Percentiles rank a stretch among this genome's conserved stretches.
phyloP scores from a whole-genome alignment of 2,888 invertebrate genomes.

The Chrysolina oricalcia region DNA sequence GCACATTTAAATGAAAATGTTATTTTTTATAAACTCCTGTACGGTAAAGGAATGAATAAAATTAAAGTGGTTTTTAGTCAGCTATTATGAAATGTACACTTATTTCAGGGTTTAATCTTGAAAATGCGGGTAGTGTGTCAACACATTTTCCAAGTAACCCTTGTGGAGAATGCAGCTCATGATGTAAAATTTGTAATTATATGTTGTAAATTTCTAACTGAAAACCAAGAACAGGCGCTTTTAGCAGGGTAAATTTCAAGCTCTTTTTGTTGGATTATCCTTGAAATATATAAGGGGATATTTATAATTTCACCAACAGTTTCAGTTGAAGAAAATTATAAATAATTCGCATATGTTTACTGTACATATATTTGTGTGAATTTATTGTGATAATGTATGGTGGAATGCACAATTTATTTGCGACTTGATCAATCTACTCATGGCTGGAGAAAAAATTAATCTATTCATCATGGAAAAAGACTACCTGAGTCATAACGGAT shows the following conservation, averaged over 20 bases:
- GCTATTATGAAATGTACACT: too few relatives aligned
- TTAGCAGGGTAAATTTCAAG: constrained; percentile 40
- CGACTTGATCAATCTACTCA: too few relatives aligned
- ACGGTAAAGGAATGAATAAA: too few relatives aligned
- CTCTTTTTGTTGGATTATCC: constrained; percentile 15
- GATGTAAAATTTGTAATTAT: background rate
- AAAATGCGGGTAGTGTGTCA: too few relatives aligned
- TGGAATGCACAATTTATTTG: constrained; percentile 45
- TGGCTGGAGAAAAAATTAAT: too few relatives aligned
- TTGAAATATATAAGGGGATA: background rate
- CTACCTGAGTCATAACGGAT: too few relatives aligned
- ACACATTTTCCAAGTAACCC: too few relatives aligned
- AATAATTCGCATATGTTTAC: constrained; percentile 17
- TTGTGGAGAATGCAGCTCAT: background rate
- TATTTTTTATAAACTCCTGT: too few relatives aligned
- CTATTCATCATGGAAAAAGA: too few relatives aligned
- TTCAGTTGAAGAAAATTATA: constrained; percentile 38
- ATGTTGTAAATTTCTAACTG: constrained; percentile 29
- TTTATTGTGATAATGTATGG: constrained; percentile 48
- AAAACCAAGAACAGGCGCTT: constrained; percentile 32
- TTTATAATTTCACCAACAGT: constrained; percentile 23
- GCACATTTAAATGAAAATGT: too few relatives aligned
- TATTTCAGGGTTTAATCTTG: too few relatives aligned
- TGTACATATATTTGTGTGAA: constrained; percentile 53
- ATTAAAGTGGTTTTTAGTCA: too few relatives aligned